Base-by-base conservation (phyloP, 23 tunicate species). In the Oikopleura dioica region DNA sequence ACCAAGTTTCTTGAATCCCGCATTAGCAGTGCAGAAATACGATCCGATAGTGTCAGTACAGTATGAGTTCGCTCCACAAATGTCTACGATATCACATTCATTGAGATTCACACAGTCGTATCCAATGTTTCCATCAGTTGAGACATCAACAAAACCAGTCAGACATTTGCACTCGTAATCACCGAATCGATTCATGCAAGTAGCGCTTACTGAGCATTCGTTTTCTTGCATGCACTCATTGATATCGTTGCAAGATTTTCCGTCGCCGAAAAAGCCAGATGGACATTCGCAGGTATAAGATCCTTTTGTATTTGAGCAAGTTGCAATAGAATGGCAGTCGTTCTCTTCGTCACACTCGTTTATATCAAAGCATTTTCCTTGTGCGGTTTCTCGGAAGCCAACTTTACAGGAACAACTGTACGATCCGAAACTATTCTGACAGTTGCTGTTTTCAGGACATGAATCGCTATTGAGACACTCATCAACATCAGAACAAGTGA, bases 1-100 rank as follows among this genome's bases (percentile, higher is more conserved):
- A 21, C 85, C 85, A 44, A 68, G 37, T 31, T 81, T 81, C 37
- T 68, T 59, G 38, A 38, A 82, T 36, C 85, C 81, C 36, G 44
- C 59, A 28, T 2, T 38, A 38, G 81, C 77, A 1, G 35, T 32
- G 35, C 85, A 82, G 16, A 50, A 59, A 63, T 37, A 78, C 29
- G 59, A 68, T 38, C 85, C 85, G 35, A 36, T 35, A 1, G 51
- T 28, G 36, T 78, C 68, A 0, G 68, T 55, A 72, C 85, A 82
- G 2, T 75, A 59, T 77, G 85, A 80, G 34, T 82, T 68, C 1
- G 36, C 55, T 36, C 67, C 32, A 68, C 85, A 82, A 21, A 16
- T 33, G 29, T 23, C 72, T 28, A 31, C 26, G 5, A 63, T 5
- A 2, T 24, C 72, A 63, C 72, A 63, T 28, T 63, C 72, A 31